These are phyloP conservation scores for Cirrhinus molitorella DNA, from an alignment of 2,797 vertebrate species.

Conservation along the genomic window DNA sequence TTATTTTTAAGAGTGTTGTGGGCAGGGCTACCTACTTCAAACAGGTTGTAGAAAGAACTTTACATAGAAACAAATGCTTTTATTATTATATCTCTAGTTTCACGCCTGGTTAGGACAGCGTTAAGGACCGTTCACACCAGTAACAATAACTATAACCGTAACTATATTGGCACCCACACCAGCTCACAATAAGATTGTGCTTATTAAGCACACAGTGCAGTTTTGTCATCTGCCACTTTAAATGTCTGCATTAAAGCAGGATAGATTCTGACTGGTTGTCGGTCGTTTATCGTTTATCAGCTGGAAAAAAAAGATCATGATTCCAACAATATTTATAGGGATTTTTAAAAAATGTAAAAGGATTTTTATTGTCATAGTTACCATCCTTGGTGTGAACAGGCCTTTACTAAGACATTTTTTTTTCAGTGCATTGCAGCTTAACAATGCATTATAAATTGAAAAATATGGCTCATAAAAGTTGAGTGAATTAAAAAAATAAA, in stretches of 20 bases:
- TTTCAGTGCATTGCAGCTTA: background rate
- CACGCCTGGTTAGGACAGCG: background rate
- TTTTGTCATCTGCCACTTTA: background rate
- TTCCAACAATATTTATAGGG: too few relatives aligned
- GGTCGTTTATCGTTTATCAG: too few relatives aligned
- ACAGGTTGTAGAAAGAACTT: background rate
- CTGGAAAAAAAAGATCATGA: too few relatives aligned
- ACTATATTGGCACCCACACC: background rate
- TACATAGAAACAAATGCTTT: background rate
- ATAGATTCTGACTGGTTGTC: background rate
- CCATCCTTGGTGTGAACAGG: background rate
- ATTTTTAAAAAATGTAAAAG: background rate
- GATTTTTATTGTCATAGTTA: background rate
- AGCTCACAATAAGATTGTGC: background rate
- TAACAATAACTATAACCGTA: background rate
- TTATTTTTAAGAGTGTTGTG: background rate
- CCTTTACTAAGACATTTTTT: background rate
- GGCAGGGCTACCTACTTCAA: too few relatives aligned
- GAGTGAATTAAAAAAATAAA: constrained; percentile 19
- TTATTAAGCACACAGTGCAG: background rate
- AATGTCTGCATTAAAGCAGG: background rate
- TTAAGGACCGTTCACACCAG: background rate
- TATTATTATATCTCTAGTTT: background rate
- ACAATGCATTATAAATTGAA: background rate
- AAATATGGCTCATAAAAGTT: constrained; percentile 20